These are phyloP conservation scores for Ennomos quercinarius DNA, from an alignment of 2,888 invertebrate species.

Conservation along the genomic window DNA sequence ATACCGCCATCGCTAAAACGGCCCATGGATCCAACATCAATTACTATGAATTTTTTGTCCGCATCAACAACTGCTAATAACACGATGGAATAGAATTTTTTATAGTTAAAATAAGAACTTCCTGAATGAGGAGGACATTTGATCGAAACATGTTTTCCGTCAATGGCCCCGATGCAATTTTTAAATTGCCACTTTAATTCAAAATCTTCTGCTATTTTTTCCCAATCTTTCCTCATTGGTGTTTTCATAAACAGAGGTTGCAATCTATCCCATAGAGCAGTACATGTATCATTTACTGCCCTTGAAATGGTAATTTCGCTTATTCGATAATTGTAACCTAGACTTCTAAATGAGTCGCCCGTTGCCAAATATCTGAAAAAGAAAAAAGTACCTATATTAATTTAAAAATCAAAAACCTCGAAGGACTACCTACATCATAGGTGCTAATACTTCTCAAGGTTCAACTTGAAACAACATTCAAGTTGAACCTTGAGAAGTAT, in stretches of 20 bases:
- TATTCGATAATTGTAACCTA: constrained; percentile 33
- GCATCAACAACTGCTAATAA: constrained; percentile 34
- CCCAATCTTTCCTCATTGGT: constrained; percentile 36
- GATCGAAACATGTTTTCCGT: constrained; percentile 48
- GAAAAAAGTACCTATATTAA: constrained; percentile 1
- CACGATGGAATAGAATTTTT: constrained; percentile 33
- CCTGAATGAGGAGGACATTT: constrained; percentile 39
- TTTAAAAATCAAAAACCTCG: too few species aligned
- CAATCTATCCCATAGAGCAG: constrained; percentile 5
- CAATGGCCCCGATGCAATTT: constrained; percentile 38
- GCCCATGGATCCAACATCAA: constrained; percentile 36
- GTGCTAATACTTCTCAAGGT: too few species aligned
- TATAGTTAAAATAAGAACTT: constrained; percentile 43
- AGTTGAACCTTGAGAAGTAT: too few species aligned
- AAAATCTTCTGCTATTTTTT: constrained; percentile 31
- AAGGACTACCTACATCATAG: too few species aligned
- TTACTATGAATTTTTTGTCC: constrained; percentile 31
- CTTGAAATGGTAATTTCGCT: constrained; percentile 15
- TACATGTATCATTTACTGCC: constrained; percentile 11
- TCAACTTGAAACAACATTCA: too few species aligned
- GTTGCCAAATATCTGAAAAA: constrained; percentile 36
- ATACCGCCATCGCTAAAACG: constrained; percentile 34
- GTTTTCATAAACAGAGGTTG: constrained; percentile 11
- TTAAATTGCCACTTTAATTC: constrained; percentile 42
- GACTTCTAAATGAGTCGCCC: constrained; percentile 36